Conservation (phyloP, 1,140 invertebrate species). For the Acromyrmex charruanus region DNA sequence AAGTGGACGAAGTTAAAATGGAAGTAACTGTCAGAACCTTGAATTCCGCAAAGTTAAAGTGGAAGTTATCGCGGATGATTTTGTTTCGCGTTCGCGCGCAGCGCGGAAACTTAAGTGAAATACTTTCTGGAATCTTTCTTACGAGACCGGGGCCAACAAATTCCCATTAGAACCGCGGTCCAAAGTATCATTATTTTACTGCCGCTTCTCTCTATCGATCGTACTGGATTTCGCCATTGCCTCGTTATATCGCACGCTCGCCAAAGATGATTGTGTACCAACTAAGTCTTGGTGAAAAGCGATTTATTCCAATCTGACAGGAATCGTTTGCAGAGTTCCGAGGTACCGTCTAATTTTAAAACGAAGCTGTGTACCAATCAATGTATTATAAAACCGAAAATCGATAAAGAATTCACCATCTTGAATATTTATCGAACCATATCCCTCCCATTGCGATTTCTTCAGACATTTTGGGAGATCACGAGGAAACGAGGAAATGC, state of each 20-base stretch:
- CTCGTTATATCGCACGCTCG: constrained; percentile 7
- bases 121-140: constrained; percentile 63
- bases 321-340: neutral
- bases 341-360: neutral
- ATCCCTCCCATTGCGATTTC: neutral
- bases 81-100: constrained; percentile 59
- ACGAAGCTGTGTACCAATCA: neutral
- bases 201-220: constrained; percentile 38
- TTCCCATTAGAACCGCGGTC: constrained; percentile 56
- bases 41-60: constrained; percentile 63
- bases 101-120: constrained; percentile 56
- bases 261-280: neutral
- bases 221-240: constrained; percentile 5
- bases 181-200: constrained; percentile 58
- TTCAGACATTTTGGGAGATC: constrained; percentile 35
- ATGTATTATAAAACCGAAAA: neutral
- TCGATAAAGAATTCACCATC: neutral
- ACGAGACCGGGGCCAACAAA: constrained; percentile 54
- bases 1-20: constrained; percentile 62
- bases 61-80: constrained; percentile 62
- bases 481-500: constrained; percentile 6
- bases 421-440: constrained; percentile 23
- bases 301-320: neutral
- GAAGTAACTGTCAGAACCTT: constrained; percentile 64
- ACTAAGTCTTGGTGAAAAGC: neutral